These are phyloP conservation scores for Siphamia tubifer DNA, from an alignment of 2,113 vertebrate species.

Conservation along the genomic window DNA sequence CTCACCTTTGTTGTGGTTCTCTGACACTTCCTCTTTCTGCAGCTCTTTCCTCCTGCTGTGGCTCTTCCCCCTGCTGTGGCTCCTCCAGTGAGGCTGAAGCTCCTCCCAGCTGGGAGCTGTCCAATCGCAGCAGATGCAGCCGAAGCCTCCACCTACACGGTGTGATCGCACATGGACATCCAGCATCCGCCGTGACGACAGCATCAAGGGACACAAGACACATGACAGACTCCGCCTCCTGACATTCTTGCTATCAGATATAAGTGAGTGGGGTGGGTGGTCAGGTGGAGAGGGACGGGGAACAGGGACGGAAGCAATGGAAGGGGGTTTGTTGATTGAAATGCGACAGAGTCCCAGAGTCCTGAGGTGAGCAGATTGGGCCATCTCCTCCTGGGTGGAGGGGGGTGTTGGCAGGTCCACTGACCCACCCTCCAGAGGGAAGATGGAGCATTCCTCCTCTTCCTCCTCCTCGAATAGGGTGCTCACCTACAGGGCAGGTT, in stretches of 20 bases:
- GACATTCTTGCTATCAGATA: background rate
- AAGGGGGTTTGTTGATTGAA: slow-evolving; percentile 48
- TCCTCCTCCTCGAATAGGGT: slow-evolving; percentile 68
- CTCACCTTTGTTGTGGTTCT: too few species aligned
- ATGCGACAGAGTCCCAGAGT: slow-evolving; percentile 64
- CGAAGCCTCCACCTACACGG: slow-evolving; percentile 25
- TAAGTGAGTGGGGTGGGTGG: background rate
- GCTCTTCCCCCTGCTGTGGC: background rate
- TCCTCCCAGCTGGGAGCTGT: slow-evolving; percentile 43
- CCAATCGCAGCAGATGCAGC: slow-evolving; percentile 53
- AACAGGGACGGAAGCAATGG: background rate
- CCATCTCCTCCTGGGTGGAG: slow-evolving; percentile 65
- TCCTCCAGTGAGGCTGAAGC: slow-evolving; percentile 65
- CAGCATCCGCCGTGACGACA: slow-evolving; percentile 36
- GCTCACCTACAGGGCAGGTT: slow-evolving; percentile 77
- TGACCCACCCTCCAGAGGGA: slow-evolving; percentile 58
- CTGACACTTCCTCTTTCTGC: too few species aligned
- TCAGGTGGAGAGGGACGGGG: background rate
- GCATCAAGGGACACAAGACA: slow-evolving; percentile 27
- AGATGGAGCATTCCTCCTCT: slow-evolving; percentile 47
- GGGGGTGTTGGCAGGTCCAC: slow-evolving; percentile 38
- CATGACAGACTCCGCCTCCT: slow-evolving; percentile 10
- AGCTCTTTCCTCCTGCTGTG: background rate
- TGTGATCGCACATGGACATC: slow-evolving; percentile 44
- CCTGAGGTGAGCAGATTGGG: slow-evolving; percentile 76